These are phyloP conservation scores for Aplochiton taeniatus DNA, from an alignment of 2,797 vertebrate species.

Conservation along the genomic window DNA sequence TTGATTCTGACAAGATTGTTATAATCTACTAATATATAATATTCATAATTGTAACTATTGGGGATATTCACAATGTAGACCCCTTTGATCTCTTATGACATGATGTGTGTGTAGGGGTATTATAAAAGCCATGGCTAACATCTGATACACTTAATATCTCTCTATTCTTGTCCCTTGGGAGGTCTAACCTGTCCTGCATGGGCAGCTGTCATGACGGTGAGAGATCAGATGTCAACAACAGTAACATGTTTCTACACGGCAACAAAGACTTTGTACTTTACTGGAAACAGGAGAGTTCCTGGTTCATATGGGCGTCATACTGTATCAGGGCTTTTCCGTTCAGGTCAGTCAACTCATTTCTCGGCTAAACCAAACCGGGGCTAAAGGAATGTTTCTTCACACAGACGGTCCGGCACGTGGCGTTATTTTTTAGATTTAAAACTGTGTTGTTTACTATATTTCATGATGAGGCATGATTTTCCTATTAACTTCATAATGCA, in stretches of 20 bases:
- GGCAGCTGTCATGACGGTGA: constrained; percentile 1
- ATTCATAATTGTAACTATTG: no score
- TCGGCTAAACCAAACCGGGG: constrained; percentile 49
- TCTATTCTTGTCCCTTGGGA: neutral
- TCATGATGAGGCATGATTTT: no score
- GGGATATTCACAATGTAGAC: no score
- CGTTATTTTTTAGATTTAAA: no score
- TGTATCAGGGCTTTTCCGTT: constrained; percentile 47
- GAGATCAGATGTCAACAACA: constrained; percentile 25
- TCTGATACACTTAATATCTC: constrained; percentile 1
- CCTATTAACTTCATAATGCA: no score
- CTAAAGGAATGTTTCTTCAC: constrained; percentile 37
- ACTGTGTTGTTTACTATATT: no score
- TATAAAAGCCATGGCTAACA: neutral
- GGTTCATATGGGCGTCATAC: constrained; percentile 41
- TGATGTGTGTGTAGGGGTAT: no score
- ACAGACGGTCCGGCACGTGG: constrained; percentile 2
- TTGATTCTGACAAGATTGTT: no score
- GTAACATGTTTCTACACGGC: constrained; percentile 6
- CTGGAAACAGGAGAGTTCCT: constrained; percentile 44
- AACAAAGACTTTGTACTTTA: constrained; percentile 39
- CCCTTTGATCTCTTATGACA: no score
- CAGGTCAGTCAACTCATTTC: constrained; percentile 52
- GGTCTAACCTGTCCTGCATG: constrained; percentile 2
- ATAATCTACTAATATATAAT: no score